phyloP scores from a whole-genome alignment of 2,888 invertebrate genomes.

The Dolomedes plantarius region DNA sequence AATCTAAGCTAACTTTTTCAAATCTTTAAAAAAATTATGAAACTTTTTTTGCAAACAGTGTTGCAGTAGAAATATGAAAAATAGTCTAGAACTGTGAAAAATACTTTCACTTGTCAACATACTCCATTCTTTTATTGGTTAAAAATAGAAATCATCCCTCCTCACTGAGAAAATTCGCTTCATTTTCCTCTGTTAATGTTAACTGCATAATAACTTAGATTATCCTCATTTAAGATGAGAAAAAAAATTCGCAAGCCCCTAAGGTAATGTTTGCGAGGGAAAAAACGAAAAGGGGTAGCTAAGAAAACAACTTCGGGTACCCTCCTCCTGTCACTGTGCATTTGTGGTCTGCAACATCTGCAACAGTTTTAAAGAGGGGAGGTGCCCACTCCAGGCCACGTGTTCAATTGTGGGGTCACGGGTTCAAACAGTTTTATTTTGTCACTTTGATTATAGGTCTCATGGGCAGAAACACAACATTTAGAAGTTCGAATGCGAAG shows the following conservation, averaged over 20 bases:
- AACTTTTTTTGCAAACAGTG: too few species aligned
- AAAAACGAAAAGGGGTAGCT: conserved; percentile 8
- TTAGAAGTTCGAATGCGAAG: conserved; percentile 30
- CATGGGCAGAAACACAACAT: conserved; percentile 33
- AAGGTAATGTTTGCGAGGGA: not conserved
- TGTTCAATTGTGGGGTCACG: conserved; percentile 43
- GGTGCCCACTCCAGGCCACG: conserved; percentile 42
- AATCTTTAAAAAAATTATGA: too few species aligned
- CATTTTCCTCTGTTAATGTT: not conserved
- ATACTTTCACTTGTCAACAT: too few species aligned
- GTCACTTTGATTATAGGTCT: conserved; percentile 72
- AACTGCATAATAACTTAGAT: not conserved
- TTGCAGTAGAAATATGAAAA: too few species aligned
- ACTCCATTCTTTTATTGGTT: too few species aligned
- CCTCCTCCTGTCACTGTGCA: conserved; percentile 65
- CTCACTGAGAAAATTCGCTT: not conserved
- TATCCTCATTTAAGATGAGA: not conserved
- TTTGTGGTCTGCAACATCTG: conserved; percentile 57
- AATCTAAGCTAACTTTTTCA: too few species aligned
- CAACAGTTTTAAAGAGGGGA: conserved; percentile 47
- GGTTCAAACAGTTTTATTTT: conserved; percentile 71
- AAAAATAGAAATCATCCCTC: too few species aligned
- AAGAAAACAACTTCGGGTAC: not conserved
- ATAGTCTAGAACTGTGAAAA: too few species aligned
- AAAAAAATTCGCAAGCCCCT: not conserved